Evolutionary conservation across 2,888 invertebrate genomes (phyloP).

Genomic region (Parnassius glacialis): DNA sequence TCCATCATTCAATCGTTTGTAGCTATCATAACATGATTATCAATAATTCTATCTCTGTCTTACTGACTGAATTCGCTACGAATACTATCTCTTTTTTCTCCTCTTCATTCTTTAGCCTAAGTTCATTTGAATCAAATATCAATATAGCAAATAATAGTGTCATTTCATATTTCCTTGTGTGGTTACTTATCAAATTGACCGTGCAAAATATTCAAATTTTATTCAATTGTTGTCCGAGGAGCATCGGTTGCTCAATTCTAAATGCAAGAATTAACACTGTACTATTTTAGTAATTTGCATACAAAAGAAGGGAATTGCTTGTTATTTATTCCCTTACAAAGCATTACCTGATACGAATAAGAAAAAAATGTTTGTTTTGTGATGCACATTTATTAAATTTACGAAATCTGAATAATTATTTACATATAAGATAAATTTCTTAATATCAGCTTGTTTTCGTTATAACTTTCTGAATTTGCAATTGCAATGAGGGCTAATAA

Average conservation of each 20-base stretch:
- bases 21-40: conserved; percentile 21
- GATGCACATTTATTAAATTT: conserved; percentile 2
- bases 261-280: conserved; percentile 44
- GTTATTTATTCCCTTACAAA: conserved; percentile 16
- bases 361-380: conserved; percentile 6
- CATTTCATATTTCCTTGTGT: conserved; percentile 38
- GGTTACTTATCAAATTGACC: conserved; percentile 72
- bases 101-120: conserved; percentile 7
- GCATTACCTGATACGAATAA: conserved; percentile 5
- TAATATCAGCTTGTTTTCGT: background rate
- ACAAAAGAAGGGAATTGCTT: conserved; percentile 20
- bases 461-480: no score
- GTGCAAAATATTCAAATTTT: conserved; percentile 58
- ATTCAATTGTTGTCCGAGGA: conserved; percentile 38
- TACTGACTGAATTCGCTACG: background rate
- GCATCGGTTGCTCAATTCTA: conserved; percentile 36
- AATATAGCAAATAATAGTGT: conserved; percentile 43
- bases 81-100: background rate
- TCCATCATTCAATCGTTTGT: conserved; percentile 32
- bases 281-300: conserved; percentile 46
- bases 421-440: background rate
- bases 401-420: background rate
- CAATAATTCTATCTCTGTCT: conserved; percentile 8
- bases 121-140: conserved; percentile 64
- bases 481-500: no score